Conservation (phyloP, 2,888 invertebrate species). For the Drosophila mimetica region DNA sequence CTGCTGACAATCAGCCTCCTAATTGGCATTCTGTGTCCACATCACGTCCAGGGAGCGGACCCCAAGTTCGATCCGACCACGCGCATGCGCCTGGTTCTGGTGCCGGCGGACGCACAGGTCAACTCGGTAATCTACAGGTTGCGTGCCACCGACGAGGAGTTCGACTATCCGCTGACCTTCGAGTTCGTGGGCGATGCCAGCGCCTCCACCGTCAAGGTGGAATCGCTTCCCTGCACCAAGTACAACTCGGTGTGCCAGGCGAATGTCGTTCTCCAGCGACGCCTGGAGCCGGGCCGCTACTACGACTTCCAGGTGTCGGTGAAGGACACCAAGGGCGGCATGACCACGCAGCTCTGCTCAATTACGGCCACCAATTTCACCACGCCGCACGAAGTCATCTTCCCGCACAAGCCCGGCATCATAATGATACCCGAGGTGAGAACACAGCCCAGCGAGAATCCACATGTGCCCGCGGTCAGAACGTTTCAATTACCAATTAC, state of each 20-base stretch:
- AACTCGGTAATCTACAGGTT: conserved; percentile 94
- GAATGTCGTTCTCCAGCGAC: conserved; percentile 91
- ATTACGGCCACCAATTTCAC: conserved; percentile 93
- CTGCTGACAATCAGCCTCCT: conserved; percentile 83
- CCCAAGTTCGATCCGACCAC: conserved; percentile 94
- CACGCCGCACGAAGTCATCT: conserved; percentile 92
- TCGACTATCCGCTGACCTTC: conserved; percentile 93
- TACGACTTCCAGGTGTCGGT: conserved; percentile 92
- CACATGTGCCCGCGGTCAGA: conserved; percentile 27
- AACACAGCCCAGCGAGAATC: conserved; percentile 21
- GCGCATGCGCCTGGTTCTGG: conserved; percentile 91
- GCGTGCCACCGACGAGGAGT: conserved; percentile 94
- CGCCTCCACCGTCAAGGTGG: conserved; percentile 90
- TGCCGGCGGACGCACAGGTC: conserved; percentile 93
- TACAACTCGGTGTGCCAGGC: conserved; percentile 96
- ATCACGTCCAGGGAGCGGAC: conserved; percentile 86
- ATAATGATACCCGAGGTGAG: conserved; percentile 91
- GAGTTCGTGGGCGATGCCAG: conserved; percentile 91
- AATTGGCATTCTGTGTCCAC: conserved; percentile 82
- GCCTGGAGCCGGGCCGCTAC: conserved; percentile 91
- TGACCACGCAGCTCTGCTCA: conserved; percentile 90
- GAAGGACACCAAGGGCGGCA: conserved; percentile 91
- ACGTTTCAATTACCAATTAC: conserved; percentile 41
- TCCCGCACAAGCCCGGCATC: conserved; percentile 91
- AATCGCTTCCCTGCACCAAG: conserved; percentile 92